Base-by-base conservation (phyloP, 37 sponge, comb jelly and placozoan species). In the Spongilla lacustris region DNA sequence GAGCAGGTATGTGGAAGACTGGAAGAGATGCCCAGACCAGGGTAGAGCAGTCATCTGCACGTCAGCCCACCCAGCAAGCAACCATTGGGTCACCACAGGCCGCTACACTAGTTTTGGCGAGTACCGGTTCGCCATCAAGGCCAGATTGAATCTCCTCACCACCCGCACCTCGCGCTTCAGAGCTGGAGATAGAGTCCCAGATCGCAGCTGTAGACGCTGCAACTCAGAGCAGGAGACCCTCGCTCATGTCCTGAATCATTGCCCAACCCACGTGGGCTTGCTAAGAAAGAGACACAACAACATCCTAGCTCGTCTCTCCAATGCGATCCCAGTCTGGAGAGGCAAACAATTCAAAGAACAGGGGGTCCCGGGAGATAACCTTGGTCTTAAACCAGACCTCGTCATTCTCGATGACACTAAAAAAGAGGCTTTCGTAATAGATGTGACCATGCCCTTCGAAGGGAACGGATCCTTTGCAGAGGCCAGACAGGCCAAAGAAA, bases 41-140 rank as follows among this genome's bases (percentile, higher is more conserved):
- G 91, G 83, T 13, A 68, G 75, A 29, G 28, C 78, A 22, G 67
- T 86, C 79, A 22, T 29, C 67, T 22, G 27, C 28, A 35, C 66
- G 24, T 36, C 81, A 29, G 25, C 21, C 9, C 68, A 81, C 75
- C 83, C 91, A 17, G 58, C 73, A 50, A 69, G 78, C 26, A 86
- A 75, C 79, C 72, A 69, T 25, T 91, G 91, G 87, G 76, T 91
- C 24, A 30, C n/a, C 25, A 35, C 50, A 10, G 86, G 91, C 4
- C 26, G 48, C 50, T 82, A 81, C 69, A 48, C 73, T 4, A 73
- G 74, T 19, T 91, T 86, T 50, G 36, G 38, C 29, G 76, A 75
- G 24, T 82, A 86, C 79, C 67, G 87, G 31, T 90, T 85, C 30
- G 75, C 76, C 50, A 67, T 74, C 26, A 90, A 73, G 58, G 86